Base-by-base conservation (phyloP, 2,888 invertebrate genomes). In the Hirtodrosophila alboralis region DNA sequence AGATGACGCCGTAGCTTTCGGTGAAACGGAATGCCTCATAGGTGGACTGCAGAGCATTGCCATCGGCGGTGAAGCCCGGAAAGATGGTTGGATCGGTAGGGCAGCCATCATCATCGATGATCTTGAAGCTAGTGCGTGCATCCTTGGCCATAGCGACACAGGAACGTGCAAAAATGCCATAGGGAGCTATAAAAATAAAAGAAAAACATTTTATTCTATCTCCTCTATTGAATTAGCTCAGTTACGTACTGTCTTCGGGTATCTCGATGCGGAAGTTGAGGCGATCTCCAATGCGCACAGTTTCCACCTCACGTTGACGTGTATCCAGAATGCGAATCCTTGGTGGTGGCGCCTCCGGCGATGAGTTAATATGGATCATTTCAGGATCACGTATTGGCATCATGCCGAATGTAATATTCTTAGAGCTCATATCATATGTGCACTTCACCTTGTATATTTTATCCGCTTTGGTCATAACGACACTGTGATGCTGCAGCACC, bases 141-240 rank as follows among this genome's bases (percentile, higher is more conserved):
- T 98, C 97, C 91, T 97, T 98, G 53, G 97, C 97, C 97, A 98
- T 97, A 61, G 97, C 97, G 57, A 97, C 96, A 91, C 97, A 98
- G 89, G 97, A 97, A 89, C 97, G 94, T 34, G 97, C 97, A 90
- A 97, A 97, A 87, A 97, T 97, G 83, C 97, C 97, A 88, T 97
- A 97, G 4, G 97, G 97, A 91, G 97, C 97, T 97, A 91, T 9
- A 90, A 91, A 84, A 87, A 86, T 60, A 49, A 58, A 13, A 10
- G 9, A 16, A 5, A 13, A 2, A 8, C 10, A 9, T 33, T 48
- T 26, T 16, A 8, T 30, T 18, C 0, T 7, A 7, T 4, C 1
- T 33, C 1, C 16, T 34, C 12, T 16, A n/a, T 2, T n/a, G 9
- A 14, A 4, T 7, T 14, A 2, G 6, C 16, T 13, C 2, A 6